Evolutionary conservation across 2,113 vertebrate species (phyloP), one percentile per base, ranked within the genome.

Genomic region (Podilymbus podiceps): DNA sequence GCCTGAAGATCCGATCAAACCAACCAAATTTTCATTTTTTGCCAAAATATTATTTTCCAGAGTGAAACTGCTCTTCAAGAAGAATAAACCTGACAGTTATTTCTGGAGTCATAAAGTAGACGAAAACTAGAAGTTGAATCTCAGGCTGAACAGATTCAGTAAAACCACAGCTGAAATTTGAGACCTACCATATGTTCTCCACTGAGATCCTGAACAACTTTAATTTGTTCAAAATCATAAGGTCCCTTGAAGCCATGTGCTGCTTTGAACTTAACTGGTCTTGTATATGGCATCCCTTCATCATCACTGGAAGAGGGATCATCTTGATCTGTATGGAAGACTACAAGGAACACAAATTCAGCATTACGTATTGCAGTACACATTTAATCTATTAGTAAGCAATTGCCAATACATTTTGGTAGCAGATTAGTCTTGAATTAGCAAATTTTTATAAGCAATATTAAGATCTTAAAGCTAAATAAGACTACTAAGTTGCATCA

Each of bases 191-290:
- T 99, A 95, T 99, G 99, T 86, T 99, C 99, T 71, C 99, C 99
- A 83, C 99, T 99, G 93, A 99, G 98, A 98, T 99, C 99, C 95
- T 99, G 99, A 42, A 99, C 99, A 67, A 99, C 98, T 97, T 99
- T 99, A 85, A 99, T 98, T 96, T 99, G 99, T 93, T 99, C 99
- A 94, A 99, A 99, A 98, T 99, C 99, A 33, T 99, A 99, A 15
- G 99, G 99, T 85, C 99, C 99, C 98, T 99, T 99, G 98, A 99
- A 99, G 95, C 99, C 99, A 95, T 99, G 99, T 0, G 99, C 99
- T 27, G 99, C 99, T 98, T 99, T 99, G 96, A 99, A 99, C 97
- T 99, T 99, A 81, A 99, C 99, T 9, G 99, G 99, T 93, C 99
- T 98, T 24, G 99, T 99, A 95, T 99, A 99, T 1, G 99, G 99